phyloP scores from a whole-genome alignment of 2,113 vertebrate species.

The Pterocles orientalis region DNA sequence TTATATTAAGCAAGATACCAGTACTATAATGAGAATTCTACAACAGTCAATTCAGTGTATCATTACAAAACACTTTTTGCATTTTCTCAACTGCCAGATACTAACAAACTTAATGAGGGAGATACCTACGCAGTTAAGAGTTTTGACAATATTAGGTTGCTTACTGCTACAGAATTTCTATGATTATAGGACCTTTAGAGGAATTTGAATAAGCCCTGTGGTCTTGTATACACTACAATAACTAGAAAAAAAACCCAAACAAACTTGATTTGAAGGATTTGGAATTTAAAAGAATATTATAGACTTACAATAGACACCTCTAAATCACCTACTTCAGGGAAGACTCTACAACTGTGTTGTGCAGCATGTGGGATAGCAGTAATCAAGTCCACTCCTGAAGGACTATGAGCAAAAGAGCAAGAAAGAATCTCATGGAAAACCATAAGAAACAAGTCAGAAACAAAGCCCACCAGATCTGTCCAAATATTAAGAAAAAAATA shows the following conservation, averaged over 20 bases:
- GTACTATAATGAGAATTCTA: not conserved
- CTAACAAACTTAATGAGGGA: not conserved
- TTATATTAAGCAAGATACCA: not conserved
- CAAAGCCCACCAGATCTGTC: not conserved
- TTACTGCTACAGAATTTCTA: not conserved
- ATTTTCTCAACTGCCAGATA: not conserved
- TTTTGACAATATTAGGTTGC: not conserved
- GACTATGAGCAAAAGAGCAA: not conserved
- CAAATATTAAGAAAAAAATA: not conserved
- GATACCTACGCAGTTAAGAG: not conserved
- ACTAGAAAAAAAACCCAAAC: not conserved
- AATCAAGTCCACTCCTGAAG: not conserved
- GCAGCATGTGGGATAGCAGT: not conserved
- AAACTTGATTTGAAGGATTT: not conserved
- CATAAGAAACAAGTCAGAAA: not conserved
- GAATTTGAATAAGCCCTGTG: not conserved
- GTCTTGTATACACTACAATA: rapidly evolving
- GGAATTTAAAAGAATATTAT: not conserved
- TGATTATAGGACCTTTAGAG: not conserved
- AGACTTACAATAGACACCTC: not conserved
- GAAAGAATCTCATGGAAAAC: not conserved
- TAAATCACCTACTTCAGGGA: not conserved
- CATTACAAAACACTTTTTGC: not conserved
- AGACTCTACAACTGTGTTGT: not conserved
- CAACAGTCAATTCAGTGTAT: not conserved